phyloP scores from a whole-genome alignment of 2,797 vertebrate species.

The Fistularia tabacaria region DNA sequence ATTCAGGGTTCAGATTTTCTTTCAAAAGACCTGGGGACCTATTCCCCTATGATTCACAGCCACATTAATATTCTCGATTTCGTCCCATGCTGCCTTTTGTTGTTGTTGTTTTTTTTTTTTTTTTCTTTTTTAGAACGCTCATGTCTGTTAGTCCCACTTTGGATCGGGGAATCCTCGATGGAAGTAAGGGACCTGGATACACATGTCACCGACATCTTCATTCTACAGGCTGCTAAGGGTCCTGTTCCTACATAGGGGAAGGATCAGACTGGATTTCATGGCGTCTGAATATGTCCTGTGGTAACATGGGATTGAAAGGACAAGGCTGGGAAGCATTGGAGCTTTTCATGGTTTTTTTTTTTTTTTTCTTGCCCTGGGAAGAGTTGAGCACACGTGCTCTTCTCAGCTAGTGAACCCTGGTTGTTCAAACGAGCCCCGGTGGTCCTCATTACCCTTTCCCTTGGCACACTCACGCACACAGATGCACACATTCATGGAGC shows the following conservation, averaged over 20 bases:
- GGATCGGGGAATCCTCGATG: not conserved
- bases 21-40: too few species aligned
- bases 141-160: conserved; percentile 6
- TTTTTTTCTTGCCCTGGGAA: conserved; percentile 15
- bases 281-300: conserved; percentile 16
- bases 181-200: not conserved
- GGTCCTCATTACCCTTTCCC: conserved; percentile 78
- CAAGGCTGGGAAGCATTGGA: conserved; percentile 30
- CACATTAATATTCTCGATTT: too few species aligned
- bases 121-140: too few species aligned
- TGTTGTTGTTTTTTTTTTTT: too few species aligned
- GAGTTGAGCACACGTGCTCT: conserved; percentile 45
- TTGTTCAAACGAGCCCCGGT: conserved; percentile 72
- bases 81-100: too few species aligned
- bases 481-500: conserved; percentile 24
- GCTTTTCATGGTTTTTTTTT: conserved; percentile 17
- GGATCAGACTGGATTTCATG: conserved; percentile 10
- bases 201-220: conserved; percentile 2
- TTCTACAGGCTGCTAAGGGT: conserved; percentile 1
- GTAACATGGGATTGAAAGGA: conserved; percentile 36
- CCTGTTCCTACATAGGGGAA: not conserved
- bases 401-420: conserved; percentile 64
- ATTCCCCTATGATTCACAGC: too few species aligned
- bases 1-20: too few species aligned
- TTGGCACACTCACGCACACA: conserved; percentile 30